phyloP scores from a whole-genome alignment of 2,888 invertebrate genomes.

The Pollenia amentaria region DNA sequence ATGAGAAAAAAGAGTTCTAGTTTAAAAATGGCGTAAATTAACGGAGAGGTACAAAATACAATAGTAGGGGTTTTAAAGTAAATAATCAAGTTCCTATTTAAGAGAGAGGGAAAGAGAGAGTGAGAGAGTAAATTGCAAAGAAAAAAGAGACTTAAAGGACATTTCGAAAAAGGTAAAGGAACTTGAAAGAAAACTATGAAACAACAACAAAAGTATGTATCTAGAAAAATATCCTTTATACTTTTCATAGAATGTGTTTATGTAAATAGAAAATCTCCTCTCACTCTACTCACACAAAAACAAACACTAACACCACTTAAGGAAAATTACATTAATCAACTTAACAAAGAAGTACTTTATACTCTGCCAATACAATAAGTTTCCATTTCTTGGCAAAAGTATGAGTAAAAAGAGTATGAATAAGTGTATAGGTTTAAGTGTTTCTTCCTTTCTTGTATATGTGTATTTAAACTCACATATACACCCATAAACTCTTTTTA shows the following conservation, averaged over 20 bases:
- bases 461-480: background rate
- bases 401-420: background rate
- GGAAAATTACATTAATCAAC: conserved; percentile 72
- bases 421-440: background rate
- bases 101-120: conserved; percentile 28
- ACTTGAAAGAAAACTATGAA: conserved; percentile 30
- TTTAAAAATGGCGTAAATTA: conserved; percentile 51
- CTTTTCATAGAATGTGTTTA: background rate
- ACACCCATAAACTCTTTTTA: background rate
- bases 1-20: conserved; percentile 16
- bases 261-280: conserved; percentile 7
- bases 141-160: background rate
- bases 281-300: background rate
- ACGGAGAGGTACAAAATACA: background rate
- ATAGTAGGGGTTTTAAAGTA: conserved; percentile 18
- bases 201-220: conserved; percentile 42
- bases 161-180: conserved; percentile 42
- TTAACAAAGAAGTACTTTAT: conserved; percentile 62
- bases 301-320: conserved; percentile 44
- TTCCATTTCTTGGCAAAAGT: conserved; percentile 25
- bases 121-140: background rate
- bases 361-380: conserved; percentile 51
- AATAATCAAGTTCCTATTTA: conserved; percentile 25
- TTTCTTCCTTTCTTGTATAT: conserved; percentile 16
- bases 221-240: conserved; percentile 3